Evolutionary conservation across 2,113 vertebrate species (phyloP).

Genomic region (Prionailurus viverrinus): DNA sequence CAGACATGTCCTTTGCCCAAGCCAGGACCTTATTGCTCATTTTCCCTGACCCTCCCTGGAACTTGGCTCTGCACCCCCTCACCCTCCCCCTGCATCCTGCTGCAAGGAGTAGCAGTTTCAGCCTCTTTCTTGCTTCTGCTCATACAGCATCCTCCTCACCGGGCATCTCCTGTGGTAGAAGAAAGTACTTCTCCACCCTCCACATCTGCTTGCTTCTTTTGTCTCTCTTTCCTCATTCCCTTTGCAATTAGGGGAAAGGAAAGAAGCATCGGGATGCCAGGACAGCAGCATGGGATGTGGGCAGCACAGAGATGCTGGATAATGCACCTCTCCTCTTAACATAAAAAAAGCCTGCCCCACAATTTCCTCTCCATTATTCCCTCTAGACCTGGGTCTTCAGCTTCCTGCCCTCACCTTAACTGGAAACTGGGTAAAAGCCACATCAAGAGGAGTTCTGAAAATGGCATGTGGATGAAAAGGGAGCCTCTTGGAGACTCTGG

Average conservation of each 20-base stretch:
- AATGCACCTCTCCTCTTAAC: slow-evolving; percentile 42
- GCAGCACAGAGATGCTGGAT: background rate
- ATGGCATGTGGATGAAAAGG: background rate
- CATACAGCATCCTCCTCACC: accelerated
- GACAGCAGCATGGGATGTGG: background rate
- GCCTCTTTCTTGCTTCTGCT: background rate
- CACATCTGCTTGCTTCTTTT: background rate
- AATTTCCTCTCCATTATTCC: background rate
- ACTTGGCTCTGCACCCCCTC: background rate
- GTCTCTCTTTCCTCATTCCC: background rate
- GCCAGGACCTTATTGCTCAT: background rate
- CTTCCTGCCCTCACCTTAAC: background rate
- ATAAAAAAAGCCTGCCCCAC: slow-evolving; percentile 35
- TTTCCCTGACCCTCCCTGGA: background rate
- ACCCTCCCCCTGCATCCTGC: too few relatives aligned
- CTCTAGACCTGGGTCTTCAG: background rate
- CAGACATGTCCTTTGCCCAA: background rate
- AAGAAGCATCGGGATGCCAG: background rate
- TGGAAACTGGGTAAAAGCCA: background rate
- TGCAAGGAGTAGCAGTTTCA: background rate
- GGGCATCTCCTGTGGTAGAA: background rate
- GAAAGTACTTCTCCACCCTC: background rate
- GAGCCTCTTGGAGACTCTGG: background rate
- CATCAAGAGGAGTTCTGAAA: background rate
- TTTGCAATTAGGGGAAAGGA: background rate